Conservation (phyloP, 2,113 vertebrate genomes). For the Jaculus jaculus region DNA sequence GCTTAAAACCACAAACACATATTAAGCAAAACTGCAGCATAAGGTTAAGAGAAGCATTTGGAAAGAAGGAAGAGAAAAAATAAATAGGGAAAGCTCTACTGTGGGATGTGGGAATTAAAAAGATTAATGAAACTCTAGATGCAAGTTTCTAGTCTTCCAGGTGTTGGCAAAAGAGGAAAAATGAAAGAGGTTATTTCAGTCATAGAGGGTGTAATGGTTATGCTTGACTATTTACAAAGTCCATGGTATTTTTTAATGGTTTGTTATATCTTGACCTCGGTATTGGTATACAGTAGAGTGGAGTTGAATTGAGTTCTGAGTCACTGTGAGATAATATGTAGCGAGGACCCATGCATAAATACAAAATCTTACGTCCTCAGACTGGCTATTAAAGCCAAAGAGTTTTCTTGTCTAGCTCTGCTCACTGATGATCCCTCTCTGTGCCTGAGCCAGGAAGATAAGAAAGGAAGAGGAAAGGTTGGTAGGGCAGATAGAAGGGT, state of each 20-base stretch:
- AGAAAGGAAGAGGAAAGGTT: constrained; percentile 46
- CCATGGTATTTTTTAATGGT: background rate
- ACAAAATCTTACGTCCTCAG: constrained; percentile 13
- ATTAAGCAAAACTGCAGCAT: background rate
- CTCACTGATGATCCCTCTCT: constrained; percentile 6
- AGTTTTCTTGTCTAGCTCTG: background rate
- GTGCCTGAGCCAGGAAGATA: constrained; percentile 59
- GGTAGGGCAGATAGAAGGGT: constrained; percentile 46
- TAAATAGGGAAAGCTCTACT: background rate
- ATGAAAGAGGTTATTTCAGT: background rate
- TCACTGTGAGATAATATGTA: background rate
- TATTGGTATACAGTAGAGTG: background rate
- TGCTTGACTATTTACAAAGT: constrained; percentile 21
- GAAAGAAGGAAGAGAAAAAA: constrained; percentile 8
- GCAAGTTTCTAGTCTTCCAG: background rate
- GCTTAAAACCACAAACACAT: background rate
- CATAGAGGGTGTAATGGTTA: background rate
- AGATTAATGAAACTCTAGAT: constrained; percentile 6
- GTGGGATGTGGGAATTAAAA: constrained; percentile 16
- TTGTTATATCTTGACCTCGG: background rate
- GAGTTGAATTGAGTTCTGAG: background rate
- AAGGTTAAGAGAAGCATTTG: background rate
- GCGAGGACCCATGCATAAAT: background rate
- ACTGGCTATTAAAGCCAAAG: constrained; percentile 3
- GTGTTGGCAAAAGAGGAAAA: constrained; percentile 34